phyloP scores from a whole-genome alignment of 1,140 invertebrate species.

The Mizuhopecten yessoensis region DNA sequence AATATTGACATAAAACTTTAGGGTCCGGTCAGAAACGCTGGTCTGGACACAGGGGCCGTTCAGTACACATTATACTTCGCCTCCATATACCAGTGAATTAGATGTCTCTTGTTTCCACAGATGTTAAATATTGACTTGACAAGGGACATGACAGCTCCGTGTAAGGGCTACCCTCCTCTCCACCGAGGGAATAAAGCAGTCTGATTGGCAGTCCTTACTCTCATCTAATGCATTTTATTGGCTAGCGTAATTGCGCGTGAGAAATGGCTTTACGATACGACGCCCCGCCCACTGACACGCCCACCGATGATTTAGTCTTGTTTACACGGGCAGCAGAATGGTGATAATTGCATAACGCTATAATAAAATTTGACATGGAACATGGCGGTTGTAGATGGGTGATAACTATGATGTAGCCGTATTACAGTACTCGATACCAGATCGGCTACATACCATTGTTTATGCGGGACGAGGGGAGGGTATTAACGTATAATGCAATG shows the following conservation, averaged over 20 bases:
- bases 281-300: constrained; percentile 55
- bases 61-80: constrained; percentile 41
- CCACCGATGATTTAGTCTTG: constrained; percentile 30
- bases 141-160: constrained; percentile 63
- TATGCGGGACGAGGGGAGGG: constrained; percentile 5
- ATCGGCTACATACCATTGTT: neutral
- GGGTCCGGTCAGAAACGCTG: constrained; percentile 50
- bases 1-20: constrained; percentile 51
- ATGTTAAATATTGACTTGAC: constrained; percentile 63
- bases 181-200: constrained; percentile 47
- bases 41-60: constrained; percentile 50
- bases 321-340: neutral
- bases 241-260: constrained; percentile 59
- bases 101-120: constrained; percentile 61
- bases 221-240: constrained; percentile 47
- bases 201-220: constrained; percentile 46
- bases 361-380: constrained; percentile 40
- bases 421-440: neutral
- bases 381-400: neutral
- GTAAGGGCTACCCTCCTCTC: constrained; percentile 55
- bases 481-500: neutral
- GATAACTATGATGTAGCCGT: neutral
- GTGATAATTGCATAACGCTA: constrained; percentile 27
- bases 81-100: constrained; percentile 39
- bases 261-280: constrained; percentile 46